These are phyloP conservation scores for Aphelocoma californica DNA, from an alignment of 2,797 vertebrate genomes.

Conservation along the genomic window DNA sequence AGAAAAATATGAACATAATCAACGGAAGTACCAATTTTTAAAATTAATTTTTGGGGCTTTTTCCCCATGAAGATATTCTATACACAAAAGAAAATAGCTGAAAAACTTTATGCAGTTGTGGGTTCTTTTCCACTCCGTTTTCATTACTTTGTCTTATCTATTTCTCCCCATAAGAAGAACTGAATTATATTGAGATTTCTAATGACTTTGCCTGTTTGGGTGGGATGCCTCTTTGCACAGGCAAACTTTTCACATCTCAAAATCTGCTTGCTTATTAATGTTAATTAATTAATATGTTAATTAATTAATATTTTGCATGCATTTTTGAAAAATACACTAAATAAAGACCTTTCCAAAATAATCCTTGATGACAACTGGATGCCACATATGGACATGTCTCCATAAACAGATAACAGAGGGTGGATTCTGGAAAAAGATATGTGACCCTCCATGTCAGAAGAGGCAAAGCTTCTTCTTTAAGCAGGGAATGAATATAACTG, in stretches of 20 bases:
- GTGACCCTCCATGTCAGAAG: not conserved
- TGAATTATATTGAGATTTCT: not conserved
- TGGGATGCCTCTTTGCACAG: not conserved
- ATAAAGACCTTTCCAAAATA: not conserved
- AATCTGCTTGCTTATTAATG: not conserved
- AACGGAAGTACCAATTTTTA: not conserved
- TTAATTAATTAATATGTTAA: no score
- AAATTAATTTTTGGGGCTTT: not conserved
- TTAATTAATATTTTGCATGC: not conserved
- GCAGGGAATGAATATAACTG: not conserved
- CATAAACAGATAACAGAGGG: not conserved
- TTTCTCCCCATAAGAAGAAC: not conserved
- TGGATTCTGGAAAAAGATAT: not conserved
- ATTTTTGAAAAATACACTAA: not conserved
- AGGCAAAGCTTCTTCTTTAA: not conserved
- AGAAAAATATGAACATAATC: not conserved
- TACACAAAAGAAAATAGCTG: not conserved
- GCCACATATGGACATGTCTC: not conserved
- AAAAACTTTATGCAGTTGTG: not conserved
- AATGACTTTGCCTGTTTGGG: not conserved
- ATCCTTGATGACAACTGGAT: not conserved
- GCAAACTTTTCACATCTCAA: not conserved
- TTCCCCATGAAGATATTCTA: not conserved
- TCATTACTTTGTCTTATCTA: not conserved
- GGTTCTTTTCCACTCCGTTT: not conserved